Base-by-base conservation (phyloP, 2,888 invertebrate genomes). In the Apantesis nais region DNA sequence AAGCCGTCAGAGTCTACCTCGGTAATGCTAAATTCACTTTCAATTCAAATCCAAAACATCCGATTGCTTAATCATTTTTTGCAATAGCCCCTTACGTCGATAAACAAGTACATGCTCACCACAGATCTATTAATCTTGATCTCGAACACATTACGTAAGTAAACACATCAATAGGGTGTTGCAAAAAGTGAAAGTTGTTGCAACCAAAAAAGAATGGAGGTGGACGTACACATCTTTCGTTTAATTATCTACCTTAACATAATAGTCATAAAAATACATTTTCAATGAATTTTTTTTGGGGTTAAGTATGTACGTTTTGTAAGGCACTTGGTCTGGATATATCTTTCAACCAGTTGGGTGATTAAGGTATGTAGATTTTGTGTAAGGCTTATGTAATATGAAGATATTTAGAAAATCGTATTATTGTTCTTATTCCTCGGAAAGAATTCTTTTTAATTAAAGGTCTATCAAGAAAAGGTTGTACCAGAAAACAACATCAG, bases 121-220 rank as follows among this genome's bases (percentile, higher is more conserved):
- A 65, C 62, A 66, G n/a, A 61, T 25, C 66, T 70, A 71, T 58
- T 44, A 68, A 68, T 76, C 72, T 70, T 69, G 19, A 70, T 69
- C 70, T 62, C 65, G 61, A 44, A 12, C 55, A 55, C 55, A 75
- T 81, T 81, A 75, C 80, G 73, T 81, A 80, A 81, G 77, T 72
- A 78, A 72, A 78, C 65, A 78, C 58, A 70, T 74, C 55, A 71
- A 48, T 63, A 74, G 64, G 72, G 73, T 70, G 34, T 77, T 61
- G 76, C 79, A 81, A 82, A 81, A 82, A 81, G 82, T 81, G 82
- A 81, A 73, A 73, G 73, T 62, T 48, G 73, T 65, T 71, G 29
- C 29, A 62, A 62, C 72, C 66, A 80, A 78, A 81, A 69, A 81
- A 81, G 69, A 80, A 77, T 78, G 74, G 72, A 31, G 37, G 62